Conservation (phyloP, 2,888 invertebrate genomes). For the Crepidodera aurea region DNA sequence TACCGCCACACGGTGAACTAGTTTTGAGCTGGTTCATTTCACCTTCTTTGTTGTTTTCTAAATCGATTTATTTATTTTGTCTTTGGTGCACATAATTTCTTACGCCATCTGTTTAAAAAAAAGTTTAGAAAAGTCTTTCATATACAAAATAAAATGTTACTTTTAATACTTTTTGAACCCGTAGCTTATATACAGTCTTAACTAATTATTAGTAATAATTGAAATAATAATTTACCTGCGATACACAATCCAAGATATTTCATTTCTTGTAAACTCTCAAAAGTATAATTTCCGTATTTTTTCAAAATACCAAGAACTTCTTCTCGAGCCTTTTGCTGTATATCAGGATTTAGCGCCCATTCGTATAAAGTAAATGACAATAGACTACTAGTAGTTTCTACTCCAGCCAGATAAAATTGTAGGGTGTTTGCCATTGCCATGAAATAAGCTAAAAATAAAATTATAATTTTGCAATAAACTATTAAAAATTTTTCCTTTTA, state of each 20-base stretch:
- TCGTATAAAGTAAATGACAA: constrained; percentile 66
- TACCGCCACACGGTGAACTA: no score
- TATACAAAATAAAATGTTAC: no score
- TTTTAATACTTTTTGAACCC: no score
- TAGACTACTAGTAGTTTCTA: constrained; percentile 69
- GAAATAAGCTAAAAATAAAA: constrained; percentile 30
- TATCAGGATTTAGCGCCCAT: constrained; percentile 63
- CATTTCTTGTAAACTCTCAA: constrained; percentile 65
- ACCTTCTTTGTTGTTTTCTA: no score
- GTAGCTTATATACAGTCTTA: no score
- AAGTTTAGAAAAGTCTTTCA: no score
- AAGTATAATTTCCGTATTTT: constrained; percentile 59
- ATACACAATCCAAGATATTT: constrained; percentile 60
- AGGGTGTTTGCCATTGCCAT: constrained; percentile 36
- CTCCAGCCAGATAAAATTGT: constrained; percentile 67
- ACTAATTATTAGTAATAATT: no score
- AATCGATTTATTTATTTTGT: no score
- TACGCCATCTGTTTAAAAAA: no score
- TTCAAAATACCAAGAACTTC: constrained; percentile 61
- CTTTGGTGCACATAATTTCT: no score
- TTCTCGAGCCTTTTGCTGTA: constrained; percentile 64
- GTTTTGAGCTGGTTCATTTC: no score
- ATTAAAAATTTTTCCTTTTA: no score
- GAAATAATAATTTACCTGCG: constrained; percentile 22
- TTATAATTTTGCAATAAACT: background rate